Evolutionary conservation across 2,113 vertebrate genomes (phyloP).

Genomic region (Tragelaphus scriptus): DNA sequence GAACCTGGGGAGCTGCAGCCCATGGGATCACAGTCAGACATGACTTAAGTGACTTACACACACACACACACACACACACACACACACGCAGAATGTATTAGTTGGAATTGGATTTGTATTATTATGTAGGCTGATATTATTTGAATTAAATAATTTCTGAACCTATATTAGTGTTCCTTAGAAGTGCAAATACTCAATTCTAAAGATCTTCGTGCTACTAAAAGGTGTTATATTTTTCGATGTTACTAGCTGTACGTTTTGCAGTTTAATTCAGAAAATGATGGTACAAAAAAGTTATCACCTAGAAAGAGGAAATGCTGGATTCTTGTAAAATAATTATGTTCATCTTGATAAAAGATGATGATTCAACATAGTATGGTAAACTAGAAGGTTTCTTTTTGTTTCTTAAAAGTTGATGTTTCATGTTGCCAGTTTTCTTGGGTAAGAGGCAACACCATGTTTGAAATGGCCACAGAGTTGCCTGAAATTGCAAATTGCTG

Average conservation of each 20-base stretch:
- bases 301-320: neutral
- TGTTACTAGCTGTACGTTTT: slow-evolving; percentile 47
- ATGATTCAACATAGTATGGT: neutral
- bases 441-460: neutral
- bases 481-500: neutral
- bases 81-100: neutral
- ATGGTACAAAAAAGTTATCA: neutral
- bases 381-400: neutral
- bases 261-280: slow-evolving; percentile 47
- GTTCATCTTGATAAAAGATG: neutral
- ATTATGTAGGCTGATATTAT: neutral
- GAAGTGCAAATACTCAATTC: slow-evolving; percentile 41
- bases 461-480: neutral
- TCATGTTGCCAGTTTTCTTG: neutral
- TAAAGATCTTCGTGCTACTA: slow-evolving; percentile 50
- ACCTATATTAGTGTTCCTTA: slow-evolving; percentile 37
- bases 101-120: slow-evolving; percentile 44
- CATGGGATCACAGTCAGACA: neutral
- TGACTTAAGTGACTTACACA: neutral
- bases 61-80: too few relatives aligned
- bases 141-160: slow-evolving; percentile 51
- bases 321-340: neutral
- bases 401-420: neutral
- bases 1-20: neutral
- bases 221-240: slow-evolving; percentile 22